Base-by-base conservation (phyloP, 2,888 invertebrate species). In the Dasypogon diadema region DNA sequence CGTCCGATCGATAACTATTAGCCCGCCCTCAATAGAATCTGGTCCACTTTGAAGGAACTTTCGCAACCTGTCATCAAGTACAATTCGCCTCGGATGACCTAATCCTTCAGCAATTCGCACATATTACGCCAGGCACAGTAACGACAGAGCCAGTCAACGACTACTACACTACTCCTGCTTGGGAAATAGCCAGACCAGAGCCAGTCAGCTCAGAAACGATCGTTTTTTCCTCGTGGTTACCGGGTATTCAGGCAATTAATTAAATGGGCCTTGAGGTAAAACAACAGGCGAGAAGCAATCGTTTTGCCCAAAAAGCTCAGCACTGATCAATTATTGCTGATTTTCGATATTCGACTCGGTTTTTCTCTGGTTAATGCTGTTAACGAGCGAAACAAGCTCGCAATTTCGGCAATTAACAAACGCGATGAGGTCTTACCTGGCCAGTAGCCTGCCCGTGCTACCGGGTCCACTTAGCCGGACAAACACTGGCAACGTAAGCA, bases 61-160 rank as follows among this genome's bases (percentile, higher is more conserved):
- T 68, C 24, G 65, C 26, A 68, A 68, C 26, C 48, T 68, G 65
- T 68, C 65, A 68, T 68, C 65, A 48, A 48, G 26, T 14, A 26
- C 60, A 68, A 68, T 68, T 68, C 24, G 65, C 48, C 26, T 14
- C 48, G 24, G 65, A 68, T 68, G 65, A 68, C 65, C 65, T 68
- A 68, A 68, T 68, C 65, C 65, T 48, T 68, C 65, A 48, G 37
- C 24, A 68, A 68, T 68, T 68, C 26, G 65, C 65, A 48, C 48
- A 48, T 68, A 68, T 68, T 68, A 68, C 65, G 46, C 22, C 65
- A 68, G 48, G 26, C 37, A 46, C 63, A 18, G 8, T 56, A 18
- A 34, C 34, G 34, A 8, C 21, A 60, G 37, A 60, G 37, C 34
- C 21, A 58, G 34, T 37, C 34, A 60, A 60, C 18, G 18, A 37